Evolutionary conservation across 1,140 invertebrate genomes (phyloP), one percentile per base, ranked within the genome.

Genomic region (Proctacanthus coquilletti): DNA sequence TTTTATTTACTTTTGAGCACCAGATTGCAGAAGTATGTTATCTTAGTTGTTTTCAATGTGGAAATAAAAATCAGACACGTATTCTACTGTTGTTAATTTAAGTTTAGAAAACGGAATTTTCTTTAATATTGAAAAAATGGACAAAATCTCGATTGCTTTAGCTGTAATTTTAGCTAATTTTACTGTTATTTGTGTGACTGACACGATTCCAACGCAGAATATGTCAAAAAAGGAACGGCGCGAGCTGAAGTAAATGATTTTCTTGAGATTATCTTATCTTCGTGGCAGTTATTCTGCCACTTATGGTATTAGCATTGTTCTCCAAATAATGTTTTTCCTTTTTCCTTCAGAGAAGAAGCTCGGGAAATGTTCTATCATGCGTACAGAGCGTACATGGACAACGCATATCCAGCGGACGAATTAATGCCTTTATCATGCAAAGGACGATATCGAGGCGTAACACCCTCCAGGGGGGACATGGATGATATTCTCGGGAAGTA

Each of bases 331-430:
- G 18, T 41, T 32, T 32, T 13, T 31, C 8, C 13, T 23, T 19
- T 31, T 23, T 18, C 21, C 43, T 41, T 5, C 13, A 60, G 56
- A 18, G 51, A 57, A 32, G 56, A 93, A 65, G 77, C 88, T 10
- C 68, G 84, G 31, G 82, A 88, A 51, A 94, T 96, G 89, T 96
- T 97, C 62, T 88, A 91, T 63, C 93, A 97, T 74, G 92, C 86
- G n/a, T 98, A 94, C 58, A 72, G 80, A 52, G 82, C 86, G 15
- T 98, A 98, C 49, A 96, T 97, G 89, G 74, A 84, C 45, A 85
- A 96, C 72, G 94, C 94, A 13, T 98, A 88, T 69, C 94, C 94
- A 40, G 92, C 92, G 18, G 94, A 98, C 72, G 94, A 98, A 64
- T 64, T 98, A 31, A 96, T 97, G 92, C 94, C 94, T 2, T 66